A percentile compares a stretch with the other conserved stretches of the same genome.
Evolutionary conservation across 2,113 vertebrate genomes (phyloP).

Genomic region (Bujurquina vittata): DNA sequence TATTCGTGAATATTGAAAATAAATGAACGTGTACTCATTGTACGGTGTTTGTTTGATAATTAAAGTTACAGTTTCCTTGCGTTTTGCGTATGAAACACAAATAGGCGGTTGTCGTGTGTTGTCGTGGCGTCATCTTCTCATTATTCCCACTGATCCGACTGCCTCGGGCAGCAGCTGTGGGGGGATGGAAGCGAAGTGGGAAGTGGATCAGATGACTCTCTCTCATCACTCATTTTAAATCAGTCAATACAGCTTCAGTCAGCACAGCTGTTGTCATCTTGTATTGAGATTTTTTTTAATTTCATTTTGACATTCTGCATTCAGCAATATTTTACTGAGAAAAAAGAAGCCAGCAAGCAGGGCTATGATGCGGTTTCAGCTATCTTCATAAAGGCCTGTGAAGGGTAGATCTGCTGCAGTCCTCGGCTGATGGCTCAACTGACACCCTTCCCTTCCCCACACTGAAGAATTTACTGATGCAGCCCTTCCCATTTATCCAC

Average conservation of each 20-base stretch:
- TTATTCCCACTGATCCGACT: neutral
- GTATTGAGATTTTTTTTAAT: neutral
- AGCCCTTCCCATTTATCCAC: too few relatives aligned
- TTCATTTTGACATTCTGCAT: neutral
- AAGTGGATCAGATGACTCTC: neutral
- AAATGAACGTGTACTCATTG: neutral
- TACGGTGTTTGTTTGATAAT: neutral
- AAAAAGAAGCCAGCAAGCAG: neutral
- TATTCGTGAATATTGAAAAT: neutral
- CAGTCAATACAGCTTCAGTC: neutral
- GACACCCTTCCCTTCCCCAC: too few relatives aligned
- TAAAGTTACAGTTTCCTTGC: neutral
- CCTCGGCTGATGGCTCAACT: too few relatives aligned
- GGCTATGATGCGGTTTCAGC: neutral
- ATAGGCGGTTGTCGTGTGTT: neutral
- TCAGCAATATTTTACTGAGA: neutral
- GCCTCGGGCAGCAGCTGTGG: neutral
- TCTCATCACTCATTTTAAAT: neutral
- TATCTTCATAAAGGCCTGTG: neutral
- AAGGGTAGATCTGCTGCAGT: neutral
- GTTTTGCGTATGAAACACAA: neutral
- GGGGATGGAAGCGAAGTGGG: neutral
- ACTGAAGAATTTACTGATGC: too few relatives aligned
- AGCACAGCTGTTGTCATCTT: neutral
- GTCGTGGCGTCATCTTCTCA: neutral